A percentile compares a stretch with the other conserved stretches of the same genome.
phyloP scores from a whole-genome alignment of 2,797 vertebrate species.

The Avahi laniger region DNA sequence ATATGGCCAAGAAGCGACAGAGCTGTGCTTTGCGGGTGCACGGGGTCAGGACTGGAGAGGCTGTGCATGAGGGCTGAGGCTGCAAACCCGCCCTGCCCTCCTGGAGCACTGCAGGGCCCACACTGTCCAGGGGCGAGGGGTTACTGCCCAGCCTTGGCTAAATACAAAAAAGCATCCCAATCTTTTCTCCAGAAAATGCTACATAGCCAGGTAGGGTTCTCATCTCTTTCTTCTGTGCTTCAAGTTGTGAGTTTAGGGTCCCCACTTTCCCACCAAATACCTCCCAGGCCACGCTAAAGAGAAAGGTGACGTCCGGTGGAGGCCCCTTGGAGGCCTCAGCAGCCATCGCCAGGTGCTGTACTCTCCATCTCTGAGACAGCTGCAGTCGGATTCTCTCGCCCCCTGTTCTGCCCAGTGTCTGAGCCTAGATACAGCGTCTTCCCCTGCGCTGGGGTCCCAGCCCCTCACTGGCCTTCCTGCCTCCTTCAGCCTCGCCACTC shows the following conservation, averaged over 20 bases:
- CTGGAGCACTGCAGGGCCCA: accelerated
- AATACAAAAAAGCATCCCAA: not conserved
- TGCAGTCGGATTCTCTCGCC: no score
- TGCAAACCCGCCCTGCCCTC: accelerated
- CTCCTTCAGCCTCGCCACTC: not conserved
- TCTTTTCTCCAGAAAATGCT: not conserved
- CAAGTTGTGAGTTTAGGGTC: not conserved
- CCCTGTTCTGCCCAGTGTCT: accelerated
- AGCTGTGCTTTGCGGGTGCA: not conserved
- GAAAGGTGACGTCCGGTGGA: not conserved
- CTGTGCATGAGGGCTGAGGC: accelerated
- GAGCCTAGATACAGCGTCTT: not conserved
- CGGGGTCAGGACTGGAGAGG: not conserved
- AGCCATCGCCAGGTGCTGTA: no score
- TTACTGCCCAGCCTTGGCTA: not conserved
- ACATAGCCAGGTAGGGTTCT: no score
- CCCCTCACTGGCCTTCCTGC: not conserved
- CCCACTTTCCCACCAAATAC: not conserved
- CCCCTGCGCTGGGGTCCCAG: no score
- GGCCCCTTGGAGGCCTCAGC: not conserved
- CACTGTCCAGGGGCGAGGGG: not conserved
- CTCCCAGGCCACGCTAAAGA: not conserved
- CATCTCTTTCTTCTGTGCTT: not conserved
- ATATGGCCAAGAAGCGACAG: not conserved
- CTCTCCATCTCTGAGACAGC: not conserved